Evolutionary conservation across 2,888 invertebrate genomes (phyloP).

Genomic region (Odontocerum albicorne): DNA sequence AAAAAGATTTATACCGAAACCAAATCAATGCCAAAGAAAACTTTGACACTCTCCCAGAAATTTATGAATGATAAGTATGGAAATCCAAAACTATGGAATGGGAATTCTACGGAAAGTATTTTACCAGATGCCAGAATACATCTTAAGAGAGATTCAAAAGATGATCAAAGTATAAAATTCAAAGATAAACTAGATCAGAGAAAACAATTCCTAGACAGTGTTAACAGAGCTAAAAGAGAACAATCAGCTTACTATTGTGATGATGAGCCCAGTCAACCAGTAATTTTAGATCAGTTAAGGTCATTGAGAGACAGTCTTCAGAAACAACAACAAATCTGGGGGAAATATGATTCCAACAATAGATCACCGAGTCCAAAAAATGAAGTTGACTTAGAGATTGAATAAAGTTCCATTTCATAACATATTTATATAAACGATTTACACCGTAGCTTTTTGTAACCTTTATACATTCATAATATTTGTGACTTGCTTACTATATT

Average conservation of each 20-base stretch:
- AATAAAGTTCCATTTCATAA: constrained; percentile 20
- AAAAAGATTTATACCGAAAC: constrained; percentile 45
- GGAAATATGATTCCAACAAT: constrained; percentile 38
- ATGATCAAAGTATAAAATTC: constrained; percentile 27
- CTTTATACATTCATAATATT: too few relatives aligned
- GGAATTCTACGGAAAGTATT: constrained; percentile 2
- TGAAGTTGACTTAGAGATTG: constrained; percentile 34
- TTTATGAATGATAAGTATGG: constrained; percentile 59
- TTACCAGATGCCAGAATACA: not conserved
- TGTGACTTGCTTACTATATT: too few relatives aligned
- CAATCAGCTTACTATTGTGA: constrained; percentile 32
- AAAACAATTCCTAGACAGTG: constrained; percentile 27
- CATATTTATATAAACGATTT: too few relatives aligned
- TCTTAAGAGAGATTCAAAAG: constrained; percentile 7
- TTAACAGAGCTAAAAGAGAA: constrained; percentile 30
- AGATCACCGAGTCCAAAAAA: constrained; percentile 34
- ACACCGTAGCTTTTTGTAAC: too few relatives aligned
- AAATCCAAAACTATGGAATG: constrained; percentile 51
- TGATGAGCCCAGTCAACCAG: constrained; percentile 31
- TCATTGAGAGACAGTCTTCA: constrained; percentile 50
- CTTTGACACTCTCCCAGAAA: constrained; percentile 55
- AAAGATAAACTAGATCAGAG: constrained; percentile 27
- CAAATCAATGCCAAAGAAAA: constrained; percentile 46
- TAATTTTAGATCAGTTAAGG: constrained; percentile 45
- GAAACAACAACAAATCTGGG: constrained; percentile 58